Evolutionary conservation across 2,888 invertebrate genomes (phyloP), one percentile per base, ranked within the genome.

Genomic region (Hydriomena furcata): DNA sequence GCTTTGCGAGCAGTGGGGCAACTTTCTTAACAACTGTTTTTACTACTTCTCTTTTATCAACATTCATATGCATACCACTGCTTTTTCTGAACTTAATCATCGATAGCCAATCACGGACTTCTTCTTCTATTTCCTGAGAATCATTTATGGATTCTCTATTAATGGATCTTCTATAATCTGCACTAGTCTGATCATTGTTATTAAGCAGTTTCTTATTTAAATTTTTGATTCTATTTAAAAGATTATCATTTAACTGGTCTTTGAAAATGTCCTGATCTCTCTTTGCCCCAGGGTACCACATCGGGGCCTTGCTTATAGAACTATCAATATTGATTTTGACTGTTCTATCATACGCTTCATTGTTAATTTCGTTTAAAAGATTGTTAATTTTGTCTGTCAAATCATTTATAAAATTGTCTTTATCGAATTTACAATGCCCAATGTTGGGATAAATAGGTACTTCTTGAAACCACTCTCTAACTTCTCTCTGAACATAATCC

Each of bases 381-480:
- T 51, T 44, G n/a, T 61, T 54, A 3, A 85, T 58, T 30, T 68
- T 71, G 1, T 71, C 64, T 5, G 74, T 61, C 2, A 84, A 61
- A 21, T 68, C 52, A 24, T 70, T 66, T 0, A 76, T 53, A 6
- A 67, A 43, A 25, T 69, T 66, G 5, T 67, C 60, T 52, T 65
- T 73, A 23, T 69, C 41, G 4, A 70, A 58, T 46, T 66, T 38
- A 37, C 67, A 53, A 52, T 71, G 65, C 4, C 60, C 55, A n/a
- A 63, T 47, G 2, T 38, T 41, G 1, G 44, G 37, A 12, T 68
- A 68, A 12, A 71, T 52, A 0, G 76, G 81, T 37, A 84, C 55
- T 6, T 68, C 63, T 37, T 67, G 55, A 0, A 76, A 50, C 76
- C 80, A 82, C 24, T 67, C 58, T 5, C 52, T 40, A 4, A 79